Evolutionary conservation across 2,113 vertebrate species (phyloP).

Genomic region (Silurus glanis): DNA sequence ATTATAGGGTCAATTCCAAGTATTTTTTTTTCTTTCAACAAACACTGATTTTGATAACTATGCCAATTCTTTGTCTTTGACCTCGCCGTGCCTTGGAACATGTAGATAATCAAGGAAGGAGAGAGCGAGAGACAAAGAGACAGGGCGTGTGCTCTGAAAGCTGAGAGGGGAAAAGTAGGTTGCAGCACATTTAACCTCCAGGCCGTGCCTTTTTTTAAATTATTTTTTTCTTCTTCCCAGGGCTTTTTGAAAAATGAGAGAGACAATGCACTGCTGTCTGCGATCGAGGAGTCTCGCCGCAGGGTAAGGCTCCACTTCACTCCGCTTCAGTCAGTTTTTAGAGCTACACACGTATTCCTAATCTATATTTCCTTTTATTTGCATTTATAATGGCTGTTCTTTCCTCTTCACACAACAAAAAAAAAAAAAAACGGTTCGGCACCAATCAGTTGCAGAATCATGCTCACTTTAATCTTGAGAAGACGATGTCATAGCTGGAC

Average conservation of each 20-base stretch:
- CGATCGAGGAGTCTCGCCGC: slow-evolving; percentile 94
- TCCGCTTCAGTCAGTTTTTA: neutral
- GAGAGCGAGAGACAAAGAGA: slow-evolving; percentile 22
- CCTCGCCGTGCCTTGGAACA: slow-evolving; percentile 41
- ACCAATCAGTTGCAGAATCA: neutral
- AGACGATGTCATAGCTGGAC: neutral
- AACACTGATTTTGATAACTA: slow-evolving; percentile 40
- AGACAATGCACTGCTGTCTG: slow-evolving; percentile 93
- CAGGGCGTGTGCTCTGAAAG: slow-evolving; percentile 39
- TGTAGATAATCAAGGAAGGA: neutral
- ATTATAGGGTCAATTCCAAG: slow-evolving; percentile 5
- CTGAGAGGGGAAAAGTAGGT: slow-evolving; percentile 45
- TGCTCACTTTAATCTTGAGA: neutral
- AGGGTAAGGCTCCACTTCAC: slow-evolving; percentile 79
- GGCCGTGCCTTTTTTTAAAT: slow-evolving; percentile 28
- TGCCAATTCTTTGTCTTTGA: slow-evolving; percentile 25
- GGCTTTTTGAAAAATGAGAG: slow-evolving; percentile 98
- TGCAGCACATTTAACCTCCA: slow-evolving; percentile 47
- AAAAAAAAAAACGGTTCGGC: neutral
- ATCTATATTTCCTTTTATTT: neutral
- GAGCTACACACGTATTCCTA: neutral
- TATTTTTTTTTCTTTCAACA: slow-evolving; percentile 14
- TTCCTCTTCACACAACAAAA: neutral
- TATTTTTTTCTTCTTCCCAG: slow-evolving; percentile 64
- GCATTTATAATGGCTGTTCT: neutral